Evolutionary conservation across 2,797 vertebrate species (phyloP).

Genomic region (Hephaestus fuliginosus): DNA sequence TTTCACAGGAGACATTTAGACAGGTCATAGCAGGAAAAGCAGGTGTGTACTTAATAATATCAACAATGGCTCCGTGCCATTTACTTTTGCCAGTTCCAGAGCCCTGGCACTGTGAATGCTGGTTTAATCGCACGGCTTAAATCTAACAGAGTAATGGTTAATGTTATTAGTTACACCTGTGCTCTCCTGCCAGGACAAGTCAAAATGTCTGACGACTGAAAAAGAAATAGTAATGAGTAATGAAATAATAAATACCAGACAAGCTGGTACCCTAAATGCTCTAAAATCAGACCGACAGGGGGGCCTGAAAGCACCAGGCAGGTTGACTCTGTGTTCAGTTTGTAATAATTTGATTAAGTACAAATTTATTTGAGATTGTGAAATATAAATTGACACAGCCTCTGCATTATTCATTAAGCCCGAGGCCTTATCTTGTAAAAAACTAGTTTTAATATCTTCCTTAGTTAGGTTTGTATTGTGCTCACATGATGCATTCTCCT

Average conservation of each 20-base stretch:
- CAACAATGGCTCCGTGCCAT: neutral
- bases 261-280: neutral
- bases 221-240: neutral
- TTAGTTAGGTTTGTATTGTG: neutral
- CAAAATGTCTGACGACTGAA: neutral
- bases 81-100: neutral
- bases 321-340: neutral
- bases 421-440: neutral
- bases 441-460: neutral
- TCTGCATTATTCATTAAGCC: neutral
- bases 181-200: neutral
- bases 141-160: neutral
- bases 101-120: neutral
- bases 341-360: neutral
- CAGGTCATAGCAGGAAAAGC: neutral
- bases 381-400: neutral
- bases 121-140: neutral
- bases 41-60: neutral
- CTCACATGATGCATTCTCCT: neutral
- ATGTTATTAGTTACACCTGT: neutral
- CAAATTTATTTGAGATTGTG: neutral
- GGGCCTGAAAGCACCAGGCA: neutral
- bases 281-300: neutral
- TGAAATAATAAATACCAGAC: neutral
- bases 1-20: neutral